Percentiles rank a stretch among this genome's conserved stretches.
These are phyloP conservation scores for Casuarius casuarius DNA, from an alignment of 2,113 vertebrate species.

Conservation along the genomic window DNA sequence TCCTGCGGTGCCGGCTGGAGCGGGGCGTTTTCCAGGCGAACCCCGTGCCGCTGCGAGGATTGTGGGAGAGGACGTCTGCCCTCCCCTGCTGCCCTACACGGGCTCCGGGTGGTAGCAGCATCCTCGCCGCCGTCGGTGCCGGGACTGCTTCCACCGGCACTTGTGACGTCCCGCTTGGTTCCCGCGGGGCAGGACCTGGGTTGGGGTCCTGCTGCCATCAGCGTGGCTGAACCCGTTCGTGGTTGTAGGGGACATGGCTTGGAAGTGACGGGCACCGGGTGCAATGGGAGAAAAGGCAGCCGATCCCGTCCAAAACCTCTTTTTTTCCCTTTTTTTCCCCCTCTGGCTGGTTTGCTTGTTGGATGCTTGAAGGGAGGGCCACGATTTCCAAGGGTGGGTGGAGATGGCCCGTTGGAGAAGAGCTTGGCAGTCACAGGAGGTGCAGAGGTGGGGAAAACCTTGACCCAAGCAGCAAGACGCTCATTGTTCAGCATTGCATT, in stretches of 20 bases:
- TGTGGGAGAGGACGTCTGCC: background rate
- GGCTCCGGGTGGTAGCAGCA: background rate
- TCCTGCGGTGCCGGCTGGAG: background rate
- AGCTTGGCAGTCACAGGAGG: accelerated
- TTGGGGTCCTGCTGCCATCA: too few species aligned
- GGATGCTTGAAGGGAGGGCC: background rate
- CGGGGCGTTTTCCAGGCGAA: background rate
- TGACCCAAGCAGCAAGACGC: background rate
- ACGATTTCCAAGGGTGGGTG: background rate
- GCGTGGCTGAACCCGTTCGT: background rate
- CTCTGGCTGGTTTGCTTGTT: background rate
- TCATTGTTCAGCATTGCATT: background rate
- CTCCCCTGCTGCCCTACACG: background rate
- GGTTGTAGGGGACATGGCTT: background rate
- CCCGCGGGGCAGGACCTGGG: too few species aligned
- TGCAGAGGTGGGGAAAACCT: background rate
- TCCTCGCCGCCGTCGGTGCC: background rate
- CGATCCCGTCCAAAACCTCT: background rate
- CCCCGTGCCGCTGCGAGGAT: background rate
- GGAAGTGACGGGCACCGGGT: too few species aligned
- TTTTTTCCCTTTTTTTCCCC: background rate
- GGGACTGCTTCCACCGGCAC: accelerated
- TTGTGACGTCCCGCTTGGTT: background rate
- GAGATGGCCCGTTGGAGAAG: background rate
- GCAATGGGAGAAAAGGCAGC: background rate